Conservation (phyloP, 2,888 invertebrate species). For the Bombylius discolor region DNA sequence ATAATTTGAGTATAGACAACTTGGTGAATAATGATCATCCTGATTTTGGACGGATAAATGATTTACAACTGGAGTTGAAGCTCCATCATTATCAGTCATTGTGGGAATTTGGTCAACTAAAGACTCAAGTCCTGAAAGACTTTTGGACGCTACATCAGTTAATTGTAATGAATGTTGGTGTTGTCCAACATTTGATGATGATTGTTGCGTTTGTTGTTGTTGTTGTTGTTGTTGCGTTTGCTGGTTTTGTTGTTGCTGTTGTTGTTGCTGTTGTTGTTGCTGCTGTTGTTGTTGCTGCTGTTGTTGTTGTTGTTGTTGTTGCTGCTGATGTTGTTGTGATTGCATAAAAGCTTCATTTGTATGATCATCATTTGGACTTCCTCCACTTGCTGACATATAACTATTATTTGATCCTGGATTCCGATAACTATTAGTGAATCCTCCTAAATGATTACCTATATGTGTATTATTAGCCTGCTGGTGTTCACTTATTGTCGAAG, state of each 20-base stretch:
- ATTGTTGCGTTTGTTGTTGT: slow-evolving; percentile 16
- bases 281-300: slow-evolving; percentile 10
- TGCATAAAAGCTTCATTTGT: slow-evolving; percentile 5
- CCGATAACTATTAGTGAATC: slow-evolving; percentile 23
- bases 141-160: slow-evolving; percentile 67
- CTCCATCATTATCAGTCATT: slow-evolving; percentile 56
- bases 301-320: slow-evolving; percentile 27
- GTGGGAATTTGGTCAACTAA: slow-evolving; percentile 85
- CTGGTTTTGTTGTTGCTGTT: slow-evolving; percentile 15
- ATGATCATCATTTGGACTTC: slow-evolving; percentile 7
- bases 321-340: slow-evolving; percentile 3
- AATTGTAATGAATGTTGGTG: slow-evolving; percentile 10
- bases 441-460: neutral
- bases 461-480: slow-evolving; percentile 2
- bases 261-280: slow-evolving; percentile 17
- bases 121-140: slow-evolving; percentile 74
- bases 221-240: slow-evolving; percentile 16
- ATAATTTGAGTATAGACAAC: slow-evolving; percentile 10
- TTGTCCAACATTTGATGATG: slow-evolving; percentile 6
- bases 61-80: slow-evolving; percentile 7
- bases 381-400: slow-evolving; percentile 11
- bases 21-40: slow-evolving; percentile 13
- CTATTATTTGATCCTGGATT: slow-evolving; percentile 23
- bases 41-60: neutral
- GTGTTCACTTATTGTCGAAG: slow-evolving; percentile 21